Conservation (phyloP, 2,113 vertebrate species). For the Bambusicola thoracicus region DNA sequence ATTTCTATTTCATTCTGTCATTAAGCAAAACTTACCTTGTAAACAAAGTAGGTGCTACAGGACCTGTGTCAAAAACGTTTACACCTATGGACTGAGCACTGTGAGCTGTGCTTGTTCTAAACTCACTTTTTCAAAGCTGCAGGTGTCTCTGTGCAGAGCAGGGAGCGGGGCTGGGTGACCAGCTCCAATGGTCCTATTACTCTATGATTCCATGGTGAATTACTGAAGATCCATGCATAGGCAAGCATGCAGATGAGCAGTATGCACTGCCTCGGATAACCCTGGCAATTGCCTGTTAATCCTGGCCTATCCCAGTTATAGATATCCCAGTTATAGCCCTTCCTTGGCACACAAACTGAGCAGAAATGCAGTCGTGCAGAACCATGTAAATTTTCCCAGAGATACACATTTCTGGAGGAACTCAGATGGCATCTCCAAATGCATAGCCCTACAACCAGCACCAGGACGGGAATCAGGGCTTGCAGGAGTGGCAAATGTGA, state of each 20-base stretch:
- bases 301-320: conserved; percentile 72
- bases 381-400: neutral
- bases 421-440: conserved; percentile 6
- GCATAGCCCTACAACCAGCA: neutral
- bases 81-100: neutral
- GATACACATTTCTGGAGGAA: neutral
- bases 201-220: neutral
- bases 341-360: conserved; percentile 20
- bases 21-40: neutral
- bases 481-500: neutral
- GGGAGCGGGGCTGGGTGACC: too few relatives aligned
- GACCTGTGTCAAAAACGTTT: neutral
- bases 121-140: neutral
- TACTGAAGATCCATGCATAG: neutral
- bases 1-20: neutral
- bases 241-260: neutral
- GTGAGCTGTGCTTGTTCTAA: neutral
- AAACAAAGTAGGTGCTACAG: neutral
- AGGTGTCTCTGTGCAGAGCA: too few relatives aligned
- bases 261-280: conserved; percentile 40
- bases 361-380: neutral
- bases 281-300: conserved; percentile 63
- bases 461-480: neutral
- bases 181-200: too few relatives aligned
- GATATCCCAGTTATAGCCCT: conserved; percentile 55